Percentiles rank a stretch among this genome's conserved stretches.
Conservation (phyloP, 2,113 vertebrate genomes). For the Tachysurus vachellii region DNA sequence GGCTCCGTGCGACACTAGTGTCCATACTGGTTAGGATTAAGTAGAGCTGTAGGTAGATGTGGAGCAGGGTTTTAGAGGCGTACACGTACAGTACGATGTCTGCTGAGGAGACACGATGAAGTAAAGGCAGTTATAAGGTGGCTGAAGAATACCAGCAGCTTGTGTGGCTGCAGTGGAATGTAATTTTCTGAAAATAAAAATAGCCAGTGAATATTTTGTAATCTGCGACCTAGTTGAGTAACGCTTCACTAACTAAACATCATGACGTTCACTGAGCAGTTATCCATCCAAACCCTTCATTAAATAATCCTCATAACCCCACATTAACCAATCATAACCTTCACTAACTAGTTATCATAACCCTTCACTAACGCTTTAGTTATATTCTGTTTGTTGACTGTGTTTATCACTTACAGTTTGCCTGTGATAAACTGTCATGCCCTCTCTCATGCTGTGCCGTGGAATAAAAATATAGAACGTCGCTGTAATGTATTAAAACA, state of each 20-base stretch:
- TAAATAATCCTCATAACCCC: not conserved
- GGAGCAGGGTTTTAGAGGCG: not conserved
- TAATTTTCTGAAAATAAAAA: too few species aligned
- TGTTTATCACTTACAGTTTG: not conserved
- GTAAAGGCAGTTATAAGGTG: too few species aligned
- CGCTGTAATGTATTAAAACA: not conserved
- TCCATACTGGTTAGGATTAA: not conserved
- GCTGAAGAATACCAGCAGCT: too few species aligned
- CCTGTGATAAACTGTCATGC: too few species aligned
- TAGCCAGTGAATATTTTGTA: too few species aligned
- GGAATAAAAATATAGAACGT: not conserved
- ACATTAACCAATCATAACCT: not conserved
- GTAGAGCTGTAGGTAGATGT: not conserved
- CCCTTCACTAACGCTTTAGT: not conserved
- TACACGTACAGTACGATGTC: not conserved
- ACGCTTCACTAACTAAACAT: too few species aligned
- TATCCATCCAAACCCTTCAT: not conserved
- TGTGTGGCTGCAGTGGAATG: too few species aligned
- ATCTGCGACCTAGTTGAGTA: too few species aligned
- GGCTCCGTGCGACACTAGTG: not conserved
- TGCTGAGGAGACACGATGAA: too few species aligned
- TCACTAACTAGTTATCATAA: not conserved
- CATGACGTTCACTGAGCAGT: not conserved
- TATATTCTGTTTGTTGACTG: too few species aligned
- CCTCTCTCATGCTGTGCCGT: not conserved